A percentile compares a stretch with the other conserved stretches of the same genome.
Evolutionary conservation across 2,888 invertebrate genomes (phyloP).

Genomic region (Silvanus unidentatus): DNA sequence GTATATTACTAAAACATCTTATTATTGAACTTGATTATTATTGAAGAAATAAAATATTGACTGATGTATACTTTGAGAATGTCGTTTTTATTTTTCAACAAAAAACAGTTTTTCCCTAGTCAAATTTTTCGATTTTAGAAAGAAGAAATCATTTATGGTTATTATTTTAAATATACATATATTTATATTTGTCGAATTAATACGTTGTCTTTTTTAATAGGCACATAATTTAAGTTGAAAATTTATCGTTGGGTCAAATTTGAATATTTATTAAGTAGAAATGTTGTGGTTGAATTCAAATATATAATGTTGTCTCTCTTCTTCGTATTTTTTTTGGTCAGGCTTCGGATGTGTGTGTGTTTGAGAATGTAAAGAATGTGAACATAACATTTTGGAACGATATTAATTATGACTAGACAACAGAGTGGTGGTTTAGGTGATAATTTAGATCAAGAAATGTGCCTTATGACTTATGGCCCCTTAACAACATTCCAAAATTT

Average conservation of each 20-base stretch:
- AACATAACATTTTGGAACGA: conserved; percentile 26
- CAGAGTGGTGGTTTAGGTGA: conserved; percentile 18
- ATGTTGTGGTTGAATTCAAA: conserved; percentile 23
- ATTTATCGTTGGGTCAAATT: conserved; percentile 42
- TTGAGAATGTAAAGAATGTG: conserved; percentile 37
- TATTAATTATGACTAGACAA: conserved; percentile 27
- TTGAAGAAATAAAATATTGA: conserved; percentile 29
- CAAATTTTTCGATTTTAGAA: neutral
- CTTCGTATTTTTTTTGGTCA: conserved; percentile 15
- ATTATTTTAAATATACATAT: neutral
- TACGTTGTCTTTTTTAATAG: conserved; percentile 45
- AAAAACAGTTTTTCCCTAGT: too few relatives aligned
- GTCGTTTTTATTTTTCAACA: conserved; percentile 17
- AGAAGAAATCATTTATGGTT: neutral
- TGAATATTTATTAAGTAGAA: conserved; percentile 45
- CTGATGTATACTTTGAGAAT: conserved; percentile 17
- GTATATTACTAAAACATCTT: conserved; percentile 36
- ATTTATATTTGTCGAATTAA: conserved; percentile 43
- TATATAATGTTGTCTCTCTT: conserved; percentile 1
- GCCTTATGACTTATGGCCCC: conserved; percentile 23
- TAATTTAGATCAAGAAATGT: conserved; percentile 28
- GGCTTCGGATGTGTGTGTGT: conserved; percentile 26
- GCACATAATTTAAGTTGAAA: conserved; percentile 41
- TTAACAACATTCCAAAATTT: too few relatives aligned
- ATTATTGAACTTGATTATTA: conserved; percentile 26